Conservation (phyloP, 2,797 vertebrate genomes). For the Cossypha niveicapilla region DNA sequence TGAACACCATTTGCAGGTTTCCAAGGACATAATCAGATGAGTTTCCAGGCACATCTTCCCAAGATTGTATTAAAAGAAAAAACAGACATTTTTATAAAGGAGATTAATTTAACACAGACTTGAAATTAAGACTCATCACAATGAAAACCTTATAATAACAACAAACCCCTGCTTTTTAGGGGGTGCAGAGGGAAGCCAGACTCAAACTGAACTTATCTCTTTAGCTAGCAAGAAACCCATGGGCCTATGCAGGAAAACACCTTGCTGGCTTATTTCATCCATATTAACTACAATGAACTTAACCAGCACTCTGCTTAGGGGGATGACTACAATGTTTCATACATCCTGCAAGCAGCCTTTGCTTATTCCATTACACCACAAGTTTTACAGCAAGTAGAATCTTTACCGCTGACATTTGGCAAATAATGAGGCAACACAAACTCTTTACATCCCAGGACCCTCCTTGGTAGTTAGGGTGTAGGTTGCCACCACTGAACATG, state of each 20-base stretch:
- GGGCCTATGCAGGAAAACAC: not conserved
- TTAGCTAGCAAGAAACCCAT: not conserved
- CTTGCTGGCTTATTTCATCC: not conserved
- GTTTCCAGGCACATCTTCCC: not conserved
- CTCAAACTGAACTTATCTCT: not conserved
- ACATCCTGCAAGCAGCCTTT: not conserved
- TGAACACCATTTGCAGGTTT: not conserved
- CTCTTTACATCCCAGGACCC: not conserved
- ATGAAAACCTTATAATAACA: not conserved
- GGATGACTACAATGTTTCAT: not conserved
- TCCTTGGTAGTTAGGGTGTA: not conserved
- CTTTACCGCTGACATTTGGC: not conserved
- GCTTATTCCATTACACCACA: not conserved
- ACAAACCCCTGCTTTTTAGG: not conserved
- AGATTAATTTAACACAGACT: not conserved
- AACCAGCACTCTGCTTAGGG: not conserved
- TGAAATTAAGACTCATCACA: not conserved
- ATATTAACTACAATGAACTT: not conserved
- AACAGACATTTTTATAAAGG: not conserved
- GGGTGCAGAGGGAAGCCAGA: not conserved
- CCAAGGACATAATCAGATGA: not conserved
- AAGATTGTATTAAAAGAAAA: not conserved
- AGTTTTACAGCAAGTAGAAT: not conserved
- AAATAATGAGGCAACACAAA: not conserved
- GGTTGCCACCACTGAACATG: not conserved